Base-by-base conservation (phyloP, 2,888 invertebrate genomes). In the Parasteatoda lunata region DNA sequence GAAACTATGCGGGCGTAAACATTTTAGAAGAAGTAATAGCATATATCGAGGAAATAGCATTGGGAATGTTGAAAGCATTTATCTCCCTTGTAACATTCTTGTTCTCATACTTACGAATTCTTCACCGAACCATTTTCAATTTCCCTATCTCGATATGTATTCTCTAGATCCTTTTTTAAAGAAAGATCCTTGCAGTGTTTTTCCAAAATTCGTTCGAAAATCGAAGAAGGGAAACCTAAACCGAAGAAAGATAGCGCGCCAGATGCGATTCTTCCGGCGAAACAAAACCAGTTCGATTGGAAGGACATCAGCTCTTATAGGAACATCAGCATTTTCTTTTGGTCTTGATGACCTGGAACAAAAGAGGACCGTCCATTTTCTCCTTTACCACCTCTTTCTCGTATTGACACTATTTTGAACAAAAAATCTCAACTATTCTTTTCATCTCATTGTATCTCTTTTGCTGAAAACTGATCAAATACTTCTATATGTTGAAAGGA, bases 241-340 rank as follows among this genome's bases (percentile, higher is more conserved):
- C 85, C 76, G 48, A 49, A 85, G 75, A 84, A 85, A 85, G 79
- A 80, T 79, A 79, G 76, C 76, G 79, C 79, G 48, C 85, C 85
- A 85, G 85, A 85, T 85, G 85, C 65, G 85, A 69, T 77, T 68
- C 84, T 73, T 59, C 51, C 70, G 45, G 47, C 64, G 69, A 72
- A 84, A 80, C 79, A 85, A 85, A 76, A 79, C 85, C 79, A 65
- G 68, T 80, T 80, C 79, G 79, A 85, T 85, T 54, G 80, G 71
- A 76, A 85, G 80, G 77, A 85, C 85, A 80, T 85, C 85, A 85
- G 79, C 83, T 77, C 59, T 70, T 52, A 48, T 76, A 49, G 70
- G 70, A 76, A 79, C 85, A 85, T 79, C 76, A 85, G 76, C 85
- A 71, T 80, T 85, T 80, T 15, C 75, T 75, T 72, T 52, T 68